phyloP scores from a whole-genome alignment of 2,113 vertebrate genomes.

The Scophthalmus maximus region DNA sequence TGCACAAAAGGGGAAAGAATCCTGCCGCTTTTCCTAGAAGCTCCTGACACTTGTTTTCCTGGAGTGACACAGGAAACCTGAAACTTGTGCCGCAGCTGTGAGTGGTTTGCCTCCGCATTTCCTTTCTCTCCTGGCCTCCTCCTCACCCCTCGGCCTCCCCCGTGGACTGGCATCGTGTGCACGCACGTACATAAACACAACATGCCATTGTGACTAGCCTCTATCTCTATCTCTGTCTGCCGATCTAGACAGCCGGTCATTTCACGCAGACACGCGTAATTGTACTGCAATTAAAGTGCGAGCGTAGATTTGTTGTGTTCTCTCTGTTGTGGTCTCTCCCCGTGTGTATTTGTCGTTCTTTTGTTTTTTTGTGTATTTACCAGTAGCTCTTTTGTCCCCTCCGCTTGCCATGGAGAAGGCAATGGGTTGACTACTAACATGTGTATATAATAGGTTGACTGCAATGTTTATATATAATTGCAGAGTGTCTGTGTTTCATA shows the following conservation, averaged over 20 bases:
- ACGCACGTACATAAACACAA: conserved; percentile 11
- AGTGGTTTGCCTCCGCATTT: conserved; percentile 71
- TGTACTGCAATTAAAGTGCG: conserved; percentile 71
- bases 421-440: conserved; percentile 22
- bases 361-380: conserved; percentile 40
- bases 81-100: conserved; percentile 71
- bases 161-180: conserved; percentile 35
- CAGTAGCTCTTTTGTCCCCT: conserved; percentile 44
- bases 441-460: conserved; percentile 57
- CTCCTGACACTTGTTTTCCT: conserved; percentile 69
- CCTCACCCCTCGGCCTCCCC: conserved; percentile 53
- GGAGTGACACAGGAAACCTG: conserved; percentile 72
- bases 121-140: conserved; percentile 56
- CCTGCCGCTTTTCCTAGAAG: conserved; percentile 66
- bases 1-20: conserved; percentile 32
- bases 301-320: conserved; percentile 60
- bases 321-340: conserved; percentile 62
- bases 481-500: conserved; percentile 38
- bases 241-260: conserved; percentile 75
- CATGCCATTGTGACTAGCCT: conserved; percentile 61
- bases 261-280: conserved; percentile 76
- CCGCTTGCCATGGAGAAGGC: conserved; percentile 19
- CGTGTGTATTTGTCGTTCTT: conserved; percentile 62
- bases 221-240: conserved; percentile 69
- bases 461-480: conserved; percentile 55